A percentile compares a stretch with the other conserved stretches of the same genome.
Conservation (phyloP, 2,113 vertebrate genomes). For the Gavialis gangeticus region DNA sequence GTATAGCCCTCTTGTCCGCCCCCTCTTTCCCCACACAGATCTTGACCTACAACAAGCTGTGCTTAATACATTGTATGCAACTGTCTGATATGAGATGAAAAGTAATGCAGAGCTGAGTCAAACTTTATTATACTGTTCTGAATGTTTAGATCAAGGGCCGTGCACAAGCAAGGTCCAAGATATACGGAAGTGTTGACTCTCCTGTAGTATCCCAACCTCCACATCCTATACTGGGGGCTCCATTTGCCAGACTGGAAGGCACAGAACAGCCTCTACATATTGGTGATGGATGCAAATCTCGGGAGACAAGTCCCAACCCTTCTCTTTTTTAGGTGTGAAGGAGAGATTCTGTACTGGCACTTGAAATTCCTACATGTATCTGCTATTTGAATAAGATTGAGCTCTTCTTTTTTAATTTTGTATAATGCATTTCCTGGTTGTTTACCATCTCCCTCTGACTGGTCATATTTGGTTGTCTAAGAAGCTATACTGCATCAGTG, state of each 20-base stretch:
- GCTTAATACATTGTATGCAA: not conserved
- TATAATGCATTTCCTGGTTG: not conserved
- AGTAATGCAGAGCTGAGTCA: not conserved
- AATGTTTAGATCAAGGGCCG: not conserved
- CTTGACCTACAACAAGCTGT: not conserved
- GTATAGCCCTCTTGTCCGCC: not conserved
- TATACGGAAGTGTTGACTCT: not conserved
- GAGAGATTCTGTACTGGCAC: not conserved
- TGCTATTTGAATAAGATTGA: not conserved
- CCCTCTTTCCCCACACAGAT: not conserved
- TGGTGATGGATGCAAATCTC: not conserved
- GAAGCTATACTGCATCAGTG: not conserved
- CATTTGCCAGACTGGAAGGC: not conserved
- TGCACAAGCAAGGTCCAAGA: not conserved
- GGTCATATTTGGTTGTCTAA: not conserved
- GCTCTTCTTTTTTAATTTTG: not conserved
- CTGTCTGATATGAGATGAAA: not conserved
- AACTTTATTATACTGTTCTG: not conserved
- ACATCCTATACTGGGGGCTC: not conserved
- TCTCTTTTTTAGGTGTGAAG: not conserved
- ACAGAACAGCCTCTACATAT: not conserved
- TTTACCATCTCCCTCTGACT: not conserved
- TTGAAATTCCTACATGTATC: not conserved
- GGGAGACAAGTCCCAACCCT: not conserved
- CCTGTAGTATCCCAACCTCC: not conserved